Base-by-base conservation (phyloP, 2,888 invertebrate genomes). In the Craniophora ligustri region DNA sequence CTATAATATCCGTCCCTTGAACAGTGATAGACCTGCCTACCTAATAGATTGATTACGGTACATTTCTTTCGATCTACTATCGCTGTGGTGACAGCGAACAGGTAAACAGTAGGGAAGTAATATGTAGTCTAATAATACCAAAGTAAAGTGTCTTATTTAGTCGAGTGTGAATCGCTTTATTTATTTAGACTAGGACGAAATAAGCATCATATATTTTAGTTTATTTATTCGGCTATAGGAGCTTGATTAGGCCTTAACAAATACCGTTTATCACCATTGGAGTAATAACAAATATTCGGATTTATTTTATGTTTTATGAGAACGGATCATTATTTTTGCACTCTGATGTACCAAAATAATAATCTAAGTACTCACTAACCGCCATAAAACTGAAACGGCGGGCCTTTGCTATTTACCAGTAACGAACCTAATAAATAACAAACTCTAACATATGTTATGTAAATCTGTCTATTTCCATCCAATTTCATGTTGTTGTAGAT, bases 161-260 rank as follows among this genome's bases (percentile, higher is more conserved):
- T 90, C 87, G 86, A 91, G 91, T 90, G 91, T 92, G 78, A 91
- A 91, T 92, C 92, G 92, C 91, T 92, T 91, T 91, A 91, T 92
- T 90, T 89, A 89, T 89, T 82, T 82, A 85, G 70, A 68, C 63
- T 82, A 79, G 46, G 50, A 41, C 62, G 44, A 59, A 61, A 54
- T 59, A 66, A 36, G 55, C 61, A 45, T 48, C 51, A 60, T 65
- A 69, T 62, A 68, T 68, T 53, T 67, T 71, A 73, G 54, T 71
- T 61, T 67, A 67, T 63, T 66, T 65, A 57, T 65, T 59, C 13
- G 35, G 21, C 38, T 21, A 32, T 5, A 15, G 18, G 28, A 28
- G 13, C 8, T 16, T n/a, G 13, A 30, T n/a, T 39, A 26, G n/a
- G 13, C n/a, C 14, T 5, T 13, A 41, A 38, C 11, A 16, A 42